These are phyloP conservation scores for Desmodus rotundus DNA, from an alignment of 2,113 vertebrate genomes.

Conservation along the genomic window DNA sequence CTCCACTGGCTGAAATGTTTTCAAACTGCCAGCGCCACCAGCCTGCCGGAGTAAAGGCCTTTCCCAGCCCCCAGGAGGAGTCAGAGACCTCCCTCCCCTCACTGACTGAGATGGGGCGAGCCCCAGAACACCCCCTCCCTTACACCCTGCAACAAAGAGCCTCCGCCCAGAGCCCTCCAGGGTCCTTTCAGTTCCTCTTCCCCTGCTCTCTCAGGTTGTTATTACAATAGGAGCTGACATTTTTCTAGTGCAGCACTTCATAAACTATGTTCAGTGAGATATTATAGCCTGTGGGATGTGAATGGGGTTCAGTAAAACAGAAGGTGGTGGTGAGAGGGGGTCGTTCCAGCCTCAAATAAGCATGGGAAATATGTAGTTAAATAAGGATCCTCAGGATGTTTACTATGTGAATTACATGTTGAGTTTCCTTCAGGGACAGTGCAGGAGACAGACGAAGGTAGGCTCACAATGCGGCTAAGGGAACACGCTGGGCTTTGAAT, in stretches of 20 bases:
- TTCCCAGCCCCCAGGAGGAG: neutral
- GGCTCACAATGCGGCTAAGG: neutral
- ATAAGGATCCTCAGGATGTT: neutral
- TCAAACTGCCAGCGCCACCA: neutral
- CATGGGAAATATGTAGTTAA: neutral
- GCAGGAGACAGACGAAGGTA: neutral
- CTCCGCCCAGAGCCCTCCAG: neutral
- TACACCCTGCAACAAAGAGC: neutral
- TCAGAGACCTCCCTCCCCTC: neutral
- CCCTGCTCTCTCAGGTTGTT: neutral
- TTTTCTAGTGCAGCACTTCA: neutral
- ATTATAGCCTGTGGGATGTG: neutral
- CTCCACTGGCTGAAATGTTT: neutral
- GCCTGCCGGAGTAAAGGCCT: neutral
- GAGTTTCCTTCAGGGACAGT: neutral
- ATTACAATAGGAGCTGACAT: neutral
- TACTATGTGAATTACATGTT: neutral
- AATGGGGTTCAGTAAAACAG: neutral
- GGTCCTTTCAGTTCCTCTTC: neutral
- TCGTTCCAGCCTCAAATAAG: neutral
- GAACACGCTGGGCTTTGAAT: neutral
- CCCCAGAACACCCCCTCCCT: neutral
- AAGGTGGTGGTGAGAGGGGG: neutral
- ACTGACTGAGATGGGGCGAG: neutral
- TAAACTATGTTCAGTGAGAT: neutral